Evolutionary conservation across 2,888 invertebrate genomes (phyloP), one percentile per base, ranked within the genome.

Genomic region (Lasioglossum lativentre): DNA sequence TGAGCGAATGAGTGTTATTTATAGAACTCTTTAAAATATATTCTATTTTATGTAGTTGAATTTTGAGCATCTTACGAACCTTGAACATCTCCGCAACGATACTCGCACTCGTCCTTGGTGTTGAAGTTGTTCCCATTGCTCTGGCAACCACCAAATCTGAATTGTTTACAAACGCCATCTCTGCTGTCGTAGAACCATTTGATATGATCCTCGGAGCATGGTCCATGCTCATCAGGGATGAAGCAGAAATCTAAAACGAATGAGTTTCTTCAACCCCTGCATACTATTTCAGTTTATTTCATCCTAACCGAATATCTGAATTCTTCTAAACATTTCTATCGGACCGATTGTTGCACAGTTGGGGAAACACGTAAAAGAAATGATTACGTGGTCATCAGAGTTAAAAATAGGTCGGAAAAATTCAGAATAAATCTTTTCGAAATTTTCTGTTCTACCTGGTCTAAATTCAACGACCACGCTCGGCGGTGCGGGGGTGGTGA

Each of bases 71-170:
- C 5, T 34, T 8, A 66, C 70, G 94, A 95, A 96, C 96, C 96
- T 96, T 97, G 97, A 0, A 96, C 96, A 47, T 96, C 95, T 27
- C 96, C 96, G 92, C 98, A 98, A 87, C 96, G 96, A 83, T 96
- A 96, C 87, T 97, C 96, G 95, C 98, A 98, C 92, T 97, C 96
- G 45, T 97, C 96, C 45, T 96, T 96, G 14, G 96, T 95, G 70
- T 96, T 96, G 95, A 98, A 98, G 94, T 97, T 97, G 95, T 98
- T 98, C 75, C 96, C 96, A 94, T 98, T 98, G 47, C 98, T 98
- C 3, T 96, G 96, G 93, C 98, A 98, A 78, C 98, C 98, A 8
- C 97, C 97, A 93, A 97, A 99, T 75, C 96, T 95, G 96, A 99
- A 99, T 91, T 97, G 96, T 86, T 96, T 96, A 95, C 99, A 99